A percentile compares a stretch with the other conserved stretches of the same genome.
Evolutionary conservation across 2,797 vertebrate species (phyloP).

Genomic region (Aratinga solstitialis): DNA sequence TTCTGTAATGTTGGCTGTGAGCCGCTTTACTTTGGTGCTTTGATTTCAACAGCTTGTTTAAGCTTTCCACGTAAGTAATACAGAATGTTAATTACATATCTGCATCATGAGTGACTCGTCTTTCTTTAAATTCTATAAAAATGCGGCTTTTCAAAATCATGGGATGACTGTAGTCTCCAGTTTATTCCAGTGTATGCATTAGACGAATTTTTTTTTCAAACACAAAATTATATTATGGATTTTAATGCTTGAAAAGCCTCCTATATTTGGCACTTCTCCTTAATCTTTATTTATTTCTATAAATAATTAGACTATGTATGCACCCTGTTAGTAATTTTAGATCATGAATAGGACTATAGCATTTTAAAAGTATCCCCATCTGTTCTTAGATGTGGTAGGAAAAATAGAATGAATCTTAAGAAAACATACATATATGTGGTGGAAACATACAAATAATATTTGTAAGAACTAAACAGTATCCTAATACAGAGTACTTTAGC

Average conservation of each 20-base stretch:
- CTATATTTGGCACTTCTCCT: neutral
- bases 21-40: neutral
- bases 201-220: neutral
- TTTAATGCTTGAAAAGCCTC: neutral
- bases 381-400: neutral
- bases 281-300: neutral
- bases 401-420: neutral
- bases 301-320: neutral
- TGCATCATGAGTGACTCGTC: neutral
- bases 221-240: neutral
- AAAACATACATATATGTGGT: neutral
- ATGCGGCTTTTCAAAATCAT: neutral
- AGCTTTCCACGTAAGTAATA: neutral
- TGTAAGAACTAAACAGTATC: neutral
- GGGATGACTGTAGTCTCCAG: neutral
- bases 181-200: neutral
- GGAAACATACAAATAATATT: neutral
- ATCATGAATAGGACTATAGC: neutral
- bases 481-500: neutral
- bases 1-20: neutral
- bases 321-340: neutral
- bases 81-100: neutral
- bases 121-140: neutral
- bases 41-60: neutral
- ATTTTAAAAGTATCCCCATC: neutral